Evolutionary conservation across 1,140 invertebrate genomes (phyloP), one percentile per base, ranked within the genome.

Genomic region (Pseudomyrmex gracilis): DNA sequence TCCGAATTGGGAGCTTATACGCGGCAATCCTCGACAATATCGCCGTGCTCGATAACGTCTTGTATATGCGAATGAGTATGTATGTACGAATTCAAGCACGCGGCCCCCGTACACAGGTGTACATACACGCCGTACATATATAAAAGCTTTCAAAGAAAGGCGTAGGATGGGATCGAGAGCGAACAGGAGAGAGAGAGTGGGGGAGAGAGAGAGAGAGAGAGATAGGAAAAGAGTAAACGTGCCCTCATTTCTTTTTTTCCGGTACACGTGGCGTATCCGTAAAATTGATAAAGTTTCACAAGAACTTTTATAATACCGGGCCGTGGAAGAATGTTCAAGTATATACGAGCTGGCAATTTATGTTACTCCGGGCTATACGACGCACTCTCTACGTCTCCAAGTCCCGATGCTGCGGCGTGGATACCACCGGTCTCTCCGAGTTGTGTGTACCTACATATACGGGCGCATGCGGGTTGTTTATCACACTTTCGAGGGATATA

Each of bases 251-350:
- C 47, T 76, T 68, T 76, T 73, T 63, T 63, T 9, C 43, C 53
- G 61, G 89, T 92, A 89, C 91, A 92, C 89, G 90, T 90, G 90
- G 91, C 88, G 92, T 93, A 93, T 93, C 90, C 91, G 92, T 93
- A 93, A 94, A 94, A 93, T 94, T 94, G 92, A 94, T 94, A 94
- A 94, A 94, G 93, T 94, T 94, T 93, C 84, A 73, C 70, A 83
- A 88, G 85, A 93, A 93, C 93, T 93, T 93, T 93, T 93, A 93
- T 93, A 93, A 93, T 93, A 93, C 90, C 91, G 70, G 73, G 85
- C 87, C 67, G 80, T 85, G 89, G 87, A 92, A 93, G 92, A 93
- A 93, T 92, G 89, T 91, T 91, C 90, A 90, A 92, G 91, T 92
- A 91, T 92, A 92, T 93, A 92, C 88, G 90, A 91, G 87, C 90